Percentiles rank a stretch among this genome's conserved stretches.
Evolutionary conservation across 2,888 invertebrate genomes (phyloP).

Genomic region (Drosophila fulvimacula): DNA sequence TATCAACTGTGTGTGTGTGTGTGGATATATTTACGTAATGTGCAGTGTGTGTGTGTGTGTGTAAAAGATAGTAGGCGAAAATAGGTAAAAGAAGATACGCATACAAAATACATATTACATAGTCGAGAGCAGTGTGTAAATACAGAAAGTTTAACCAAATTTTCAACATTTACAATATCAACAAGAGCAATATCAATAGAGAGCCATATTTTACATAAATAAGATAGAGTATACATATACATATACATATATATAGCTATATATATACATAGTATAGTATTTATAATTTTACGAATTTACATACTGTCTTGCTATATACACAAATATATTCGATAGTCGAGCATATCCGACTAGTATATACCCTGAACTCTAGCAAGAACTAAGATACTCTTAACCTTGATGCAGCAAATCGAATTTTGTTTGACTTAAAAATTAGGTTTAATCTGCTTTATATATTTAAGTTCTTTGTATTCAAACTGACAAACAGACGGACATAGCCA

Average conservation of each 20-base stretch:
- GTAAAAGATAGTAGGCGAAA: conserved; percentile 51
- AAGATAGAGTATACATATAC: conserved; percentile 7
- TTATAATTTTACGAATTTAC: conserved; percentile 32
- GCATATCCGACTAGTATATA: background rate
- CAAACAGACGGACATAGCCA: background rate
- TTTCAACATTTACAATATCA: conserved; percentile 25
- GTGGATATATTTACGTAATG: conserved; percentile 42
- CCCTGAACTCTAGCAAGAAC: background rate
- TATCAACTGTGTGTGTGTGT: conserved; percentile 85
- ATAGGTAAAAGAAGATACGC: conserved; percentile 54
- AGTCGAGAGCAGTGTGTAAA: conserved; percentile 41
- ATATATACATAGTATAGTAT: conserved; percentile 5
- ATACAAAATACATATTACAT: conserved; percentile 34
- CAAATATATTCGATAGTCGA: background rate
- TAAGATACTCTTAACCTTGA: too few species aligned
- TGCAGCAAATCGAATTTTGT: background rate
- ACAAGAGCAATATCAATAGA: conserved; percentile 26
- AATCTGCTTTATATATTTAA: too few species aligned
- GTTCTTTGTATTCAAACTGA: background rate
- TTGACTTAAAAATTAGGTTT: background rate
- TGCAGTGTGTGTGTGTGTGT: conserved; percentile 56
- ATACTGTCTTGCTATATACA: conserved; percentile 10
- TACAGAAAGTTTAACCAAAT: conserved; percentile 29
- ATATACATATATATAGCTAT: conserved; percentile 11
- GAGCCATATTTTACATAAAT: conserved; percentile 14